A percentile compares a stretch with the other conserved stretches of the same genome.
These are phyloP conservation scores for Entomobrya proxima DNA, from an alignment of 2,888 invertebrate genomes.

Conservation along the genomic window DNA sequence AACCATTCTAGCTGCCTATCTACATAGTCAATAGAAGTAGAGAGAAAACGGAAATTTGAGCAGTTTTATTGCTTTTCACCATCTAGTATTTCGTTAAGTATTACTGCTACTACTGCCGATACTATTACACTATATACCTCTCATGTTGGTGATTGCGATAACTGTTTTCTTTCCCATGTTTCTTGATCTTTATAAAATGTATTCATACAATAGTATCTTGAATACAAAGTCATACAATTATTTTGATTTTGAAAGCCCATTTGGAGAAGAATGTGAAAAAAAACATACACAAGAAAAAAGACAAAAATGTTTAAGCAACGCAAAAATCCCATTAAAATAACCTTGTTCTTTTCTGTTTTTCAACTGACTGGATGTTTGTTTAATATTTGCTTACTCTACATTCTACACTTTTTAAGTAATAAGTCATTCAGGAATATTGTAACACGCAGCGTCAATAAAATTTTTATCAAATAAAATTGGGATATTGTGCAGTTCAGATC, in stretches of 20 bases:
- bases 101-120: neutral
- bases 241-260: neutral
- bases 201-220: neutral
- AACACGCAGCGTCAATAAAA: too few relatives aligned
- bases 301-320: constrained; percentile 1
- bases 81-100: neutral
- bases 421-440: too few relatives aligned
- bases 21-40: too few relatives aligned
- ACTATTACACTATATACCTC: too few relatives aligned
- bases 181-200: neutral
- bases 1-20: neutral
- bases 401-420: too few relatives aligned
- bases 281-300: neutral
- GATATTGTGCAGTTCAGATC: too few relatives aligned
- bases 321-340: constrained; percentile 12
- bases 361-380: neutral
- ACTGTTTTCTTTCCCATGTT: neutral
- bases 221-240: constrained; percentile 13
- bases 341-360: constrained; percentile 3
- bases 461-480: too few relatives aligned
- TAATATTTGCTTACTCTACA: too few relatives aligned
- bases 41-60: constrained; percentile 13
- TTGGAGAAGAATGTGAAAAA: neutral
- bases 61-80: constrained; percentile 9
- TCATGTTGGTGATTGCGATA: neutral